Conservation (phyloP, 2,888 invertebrate species). For the Galeopsomyia nigrocyanea region DNA sequence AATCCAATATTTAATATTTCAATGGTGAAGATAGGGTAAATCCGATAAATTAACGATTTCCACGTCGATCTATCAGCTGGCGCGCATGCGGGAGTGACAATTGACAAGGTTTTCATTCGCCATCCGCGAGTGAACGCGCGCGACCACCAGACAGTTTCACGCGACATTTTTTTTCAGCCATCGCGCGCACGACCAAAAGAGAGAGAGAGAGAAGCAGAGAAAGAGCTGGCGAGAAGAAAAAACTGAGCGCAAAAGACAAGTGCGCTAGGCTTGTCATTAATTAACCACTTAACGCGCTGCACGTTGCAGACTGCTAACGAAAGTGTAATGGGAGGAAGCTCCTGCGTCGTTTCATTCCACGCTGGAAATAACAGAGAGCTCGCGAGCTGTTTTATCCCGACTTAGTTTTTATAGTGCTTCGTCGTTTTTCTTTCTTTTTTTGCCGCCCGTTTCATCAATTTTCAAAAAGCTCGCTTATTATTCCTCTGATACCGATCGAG, state of each 20-base stretch:
- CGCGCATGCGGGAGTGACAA: constrained; percentile 3
- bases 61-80: neutral
- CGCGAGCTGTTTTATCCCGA: too few relatives aligned
- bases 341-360: constrained; percentile 6
- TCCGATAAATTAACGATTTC: constrained; percentile 9
- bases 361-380: constrained; percentile 37
- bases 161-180: too few relatives aligned
- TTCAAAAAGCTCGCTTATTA: constrained; percentile 12
- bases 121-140: too few relatives aligned
- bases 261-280: constrained; percentile 32
- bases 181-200: too few relatives aligned
- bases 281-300: constrained; percentile 38
- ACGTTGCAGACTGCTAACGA: neutral
- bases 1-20: constrained; percentile 6
- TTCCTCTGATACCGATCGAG: too few relatives aligned
- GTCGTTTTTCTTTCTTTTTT: too few relatives aligned
- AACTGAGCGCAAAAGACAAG: too few relatives aligned
- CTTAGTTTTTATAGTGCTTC: too few relatives aligned
- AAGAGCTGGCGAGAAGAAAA: too few relatives aligned
- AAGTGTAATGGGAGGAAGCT: constrained; percentile 13
- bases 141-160: too few relatives aligned
- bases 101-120: constrained; percentile 1
- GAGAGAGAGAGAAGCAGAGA: too few relatives aligned
- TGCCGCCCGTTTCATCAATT: too few relatives aligned
- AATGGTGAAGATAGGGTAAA: neutral